These are phyloP conservation scores for Menura novaehollandiae DNA, from an alignment of 2,113 vertebrate species.

Conservation along the genomic window DNA sequence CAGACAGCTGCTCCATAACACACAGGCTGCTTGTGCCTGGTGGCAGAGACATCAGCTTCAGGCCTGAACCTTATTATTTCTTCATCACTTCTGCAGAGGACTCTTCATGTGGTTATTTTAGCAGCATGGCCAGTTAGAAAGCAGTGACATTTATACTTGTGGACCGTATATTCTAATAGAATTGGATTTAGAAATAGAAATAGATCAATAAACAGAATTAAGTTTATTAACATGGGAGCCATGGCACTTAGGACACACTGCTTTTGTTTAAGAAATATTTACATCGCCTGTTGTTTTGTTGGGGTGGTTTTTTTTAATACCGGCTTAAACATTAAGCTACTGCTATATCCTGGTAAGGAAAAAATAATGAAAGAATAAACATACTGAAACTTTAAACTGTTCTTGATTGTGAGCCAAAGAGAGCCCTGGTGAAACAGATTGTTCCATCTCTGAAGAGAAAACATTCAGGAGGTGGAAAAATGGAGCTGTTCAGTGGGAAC, in stretches of 20 bases:
- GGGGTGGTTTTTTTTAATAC: no score
- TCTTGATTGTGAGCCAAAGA: neutral
- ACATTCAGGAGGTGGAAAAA: neutral
- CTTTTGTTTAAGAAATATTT: neutral
- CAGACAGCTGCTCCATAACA: neutral
- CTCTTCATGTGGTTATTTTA: neutral
- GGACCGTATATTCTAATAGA: neutral
- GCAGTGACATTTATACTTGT: neutral
- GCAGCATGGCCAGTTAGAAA: neutral
- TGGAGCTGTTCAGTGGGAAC: fast-evolving
- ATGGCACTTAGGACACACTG: neutral
- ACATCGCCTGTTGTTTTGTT: neutral
- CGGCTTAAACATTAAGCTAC: neutral
- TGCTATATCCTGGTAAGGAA: neutral
- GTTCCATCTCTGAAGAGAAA: neutral
- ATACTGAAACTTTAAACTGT: neutral
- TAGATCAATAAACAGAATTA: neutral
- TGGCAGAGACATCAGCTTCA: neutral
- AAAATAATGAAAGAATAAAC: neutral
- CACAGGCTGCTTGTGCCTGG: neutral
- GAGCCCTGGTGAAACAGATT: neutral
- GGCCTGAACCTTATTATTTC: neutral
- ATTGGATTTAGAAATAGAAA: neutral
- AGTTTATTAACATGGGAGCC: neutral
- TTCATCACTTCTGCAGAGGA: neutral